These are phyloP conservation scores for Pangasius mekongensis DNA, from an alignment of 2,797 vertebrate genomes.

Conservation along the genomic window DNA sequence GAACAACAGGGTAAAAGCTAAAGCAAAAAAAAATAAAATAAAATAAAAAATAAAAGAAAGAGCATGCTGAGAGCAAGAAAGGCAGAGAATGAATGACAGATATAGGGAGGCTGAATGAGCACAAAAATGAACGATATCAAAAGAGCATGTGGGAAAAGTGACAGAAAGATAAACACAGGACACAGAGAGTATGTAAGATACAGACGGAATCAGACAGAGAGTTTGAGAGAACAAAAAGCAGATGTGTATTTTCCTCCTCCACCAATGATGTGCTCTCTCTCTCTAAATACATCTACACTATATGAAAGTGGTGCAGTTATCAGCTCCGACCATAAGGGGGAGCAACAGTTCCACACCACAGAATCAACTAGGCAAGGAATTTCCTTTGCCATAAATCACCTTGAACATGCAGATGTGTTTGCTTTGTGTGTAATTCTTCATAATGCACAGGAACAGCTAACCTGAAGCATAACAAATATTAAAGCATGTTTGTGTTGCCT, in stretches of 20 bases:
- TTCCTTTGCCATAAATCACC: conserved; percentile 33
- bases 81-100: neutral
- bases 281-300: neutral
- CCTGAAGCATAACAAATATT: neutral
- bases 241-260: neutral
- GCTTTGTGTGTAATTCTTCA: neutral
- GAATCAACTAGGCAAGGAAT: conserved; percentile 60
- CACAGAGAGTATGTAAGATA: neutral
- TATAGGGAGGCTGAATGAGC: neutral
- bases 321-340: conserved; percentile 59
- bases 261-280: neutral
- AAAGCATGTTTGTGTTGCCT: neutral
- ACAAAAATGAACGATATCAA: neutral
- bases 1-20: conserved; percentile 6
- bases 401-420: conserved; percentile 5
- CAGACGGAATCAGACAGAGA: neutral
- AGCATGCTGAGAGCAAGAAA: conserved; percentile 1
- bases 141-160: neutral
- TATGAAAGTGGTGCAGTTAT: conserved; percentile 36
- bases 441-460: neutral
- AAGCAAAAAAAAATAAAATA: neutral
- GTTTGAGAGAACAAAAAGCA: neutral
- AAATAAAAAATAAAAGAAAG: neutral
- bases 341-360: conserved; percentile 61
- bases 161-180: conserved; percentile 4